These are phyloP conservation scores for Boleophthalmus pectinirostris DNA, from an alignment of 2,113 vertebrate species.

Conservation along the genomic window DNA sequence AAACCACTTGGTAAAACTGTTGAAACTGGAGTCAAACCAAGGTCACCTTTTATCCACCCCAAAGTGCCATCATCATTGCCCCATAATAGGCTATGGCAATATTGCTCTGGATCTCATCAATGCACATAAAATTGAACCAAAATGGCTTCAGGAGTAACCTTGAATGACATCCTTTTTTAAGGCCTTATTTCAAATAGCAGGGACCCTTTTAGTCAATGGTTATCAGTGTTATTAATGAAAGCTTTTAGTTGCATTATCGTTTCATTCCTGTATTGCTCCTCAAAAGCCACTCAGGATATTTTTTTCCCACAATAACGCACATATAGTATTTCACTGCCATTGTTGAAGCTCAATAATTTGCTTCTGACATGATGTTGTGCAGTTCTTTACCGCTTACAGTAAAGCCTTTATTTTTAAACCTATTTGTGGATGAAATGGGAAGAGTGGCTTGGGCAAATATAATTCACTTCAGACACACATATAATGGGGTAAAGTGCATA, in stretches of 20 bases:
- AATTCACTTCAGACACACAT: constrained; percentile 61
- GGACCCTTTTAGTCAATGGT: constrained; percentile 47
- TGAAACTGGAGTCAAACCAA: constrained; percentile 41
- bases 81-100: constrained; percentile 44
- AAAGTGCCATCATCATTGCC: constrained; percentile 55
- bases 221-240: constrained; percentile 60
- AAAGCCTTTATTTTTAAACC: constrained; percentile 63
- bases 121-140: constrained; percentile 51
- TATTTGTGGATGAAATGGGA: constrained; percentile 64
- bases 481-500: constrained; percentile 72
- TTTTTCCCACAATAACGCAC: neutral
- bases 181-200: constrained; percentile 35
- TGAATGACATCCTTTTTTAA: constrained; percentile 36
- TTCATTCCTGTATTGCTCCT: constrained; percentile 24
- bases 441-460: constrained; percentile 61
- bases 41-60: constrained; percentile 44
- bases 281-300: neutral
- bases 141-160: constrained; percentile 57
- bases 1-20: neutral
- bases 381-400: constrained; percentile 43
- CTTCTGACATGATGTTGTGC: constrained; percentile 18
- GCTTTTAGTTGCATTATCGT: constrained; percentile 50
- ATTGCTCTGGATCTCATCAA: constrained; percentile 55
- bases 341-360: neutral
- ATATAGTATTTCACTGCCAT: neutral